phyloP scores from a whole-genome alignment of 1,140 invertebrate genomes.

The Amyelois transitella region DNA sequence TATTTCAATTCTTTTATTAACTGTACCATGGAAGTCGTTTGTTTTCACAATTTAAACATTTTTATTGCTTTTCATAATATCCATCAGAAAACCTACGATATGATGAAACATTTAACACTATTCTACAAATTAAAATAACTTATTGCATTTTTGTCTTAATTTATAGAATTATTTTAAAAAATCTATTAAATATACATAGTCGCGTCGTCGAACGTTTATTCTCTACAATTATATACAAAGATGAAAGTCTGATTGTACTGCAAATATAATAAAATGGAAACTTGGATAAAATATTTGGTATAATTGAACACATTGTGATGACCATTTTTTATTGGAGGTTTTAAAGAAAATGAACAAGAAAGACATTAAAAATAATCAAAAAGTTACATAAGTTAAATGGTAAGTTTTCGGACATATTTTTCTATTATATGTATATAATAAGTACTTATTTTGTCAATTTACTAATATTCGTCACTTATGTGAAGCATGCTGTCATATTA shows the following conservation, averaged over 20 bases:
- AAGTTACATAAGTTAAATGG: neutral
- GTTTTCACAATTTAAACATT: neutral
- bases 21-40: neutral
- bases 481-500: neutral
- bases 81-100: neutral
- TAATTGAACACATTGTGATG: slow-evolving; percentile 65
- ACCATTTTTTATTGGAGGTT: slow-evolving; percentile 11
- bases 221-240: slow-evolving; percentile 28
- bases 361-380: neutral
- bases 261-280: slow-evolving; percentile 24
- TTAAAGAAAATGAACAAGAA: slow-evolving; percentile 6
- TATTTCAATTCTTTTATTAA: neutral
- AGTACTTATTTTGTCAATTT: no score
- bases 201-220: slow-evolving; percentile 2
- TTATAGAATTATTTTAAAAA: slow-evolving; percentile 2
- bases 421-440: no score
- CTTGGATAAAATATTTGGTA: slow-evolving; percentile 57
- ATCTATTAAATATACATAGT: slow-evolving; percentile 6
- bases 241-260: slow-evolving; percentile 19
- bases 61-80: slow-evolving; percentile 4
- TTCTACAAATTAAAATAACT: slow-evolving; percentile 20
- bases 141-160: slow-evolving; percentile 22
- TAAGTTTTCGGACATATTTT: neutral
- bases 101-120: neutral
- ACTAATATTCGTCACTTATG: neutral